Percentiles rank a stretch among this genome's conserved stretches.
Conservation (phyloP, 2,888 invertebrate species). For the Cheilosia scutellata region DNA sequence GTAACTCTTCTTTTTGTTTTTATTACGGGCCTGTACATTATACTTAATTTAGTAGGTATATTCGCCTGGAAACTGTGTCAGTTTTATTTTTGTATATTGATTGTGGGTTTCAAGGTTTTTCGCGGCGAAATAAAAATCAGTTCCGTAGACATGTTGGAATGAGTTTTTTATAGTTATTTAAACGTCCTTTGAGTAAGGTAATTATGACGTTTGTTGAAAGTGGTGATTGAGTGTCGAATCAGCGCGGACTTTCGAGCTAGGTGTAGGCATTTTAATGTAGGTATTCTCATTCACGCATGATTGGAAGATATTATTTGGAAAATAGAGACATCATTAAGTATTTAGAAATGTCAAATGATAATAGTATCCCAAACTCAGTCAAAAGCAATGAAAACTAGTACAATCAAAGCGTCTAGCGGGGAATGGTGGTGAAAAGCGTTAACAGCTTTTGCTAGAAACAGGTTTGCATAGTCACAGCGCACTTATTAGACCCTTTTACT, state of each 20-base stretch:
- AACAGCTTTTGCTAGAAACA: too few relatives aligned
- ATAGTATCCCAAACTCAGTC: too few relatives aligned
- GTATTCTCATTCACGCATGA: too few relatives aligned
- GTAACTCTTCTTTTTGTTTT: conserved; percentile 62
- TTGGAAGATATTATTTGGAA: too few relatives aligned
- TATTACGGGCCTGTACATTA: conserved; percentile 60
- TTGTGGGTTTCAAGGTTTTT: conserved; percentile 56
- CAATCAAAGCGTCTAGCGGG: too few relatives aligned
- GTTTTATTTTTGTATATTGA: conserved; percentile 46
- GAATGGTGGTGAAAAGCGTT: too few relatives aligned
- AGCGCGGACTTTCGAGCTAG: neutral
- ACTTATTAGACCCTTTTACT: too few relatives aligned
- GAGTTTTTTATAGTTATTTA: conserved; percentile 12
- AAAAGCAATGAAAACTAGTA: too few relatives aligned
- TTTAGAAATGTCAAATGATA: too few relatives aligned
- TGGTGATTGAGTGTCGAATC: neutral
- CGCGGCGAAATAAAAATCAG: conserved; percentile 42
- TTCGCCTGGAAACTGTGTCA: conserved; percentile 71
- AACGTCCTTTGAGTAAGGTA: neutral
- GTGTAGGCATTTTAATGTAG: neutral
- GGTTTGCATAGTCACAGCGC: too few relatives aligned
- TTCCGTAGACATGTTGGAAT: conserved; percentile 50
- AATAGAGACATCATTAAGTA: too few relatives aligned
- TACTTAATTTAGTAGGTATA: conserved; percentile 37
- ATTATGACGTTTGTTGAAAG: conserved; percentile 1